phyloP scores from a whole-genome alignment of 2,888 invertebrate species.

The Campoplex capitator region DNA sequence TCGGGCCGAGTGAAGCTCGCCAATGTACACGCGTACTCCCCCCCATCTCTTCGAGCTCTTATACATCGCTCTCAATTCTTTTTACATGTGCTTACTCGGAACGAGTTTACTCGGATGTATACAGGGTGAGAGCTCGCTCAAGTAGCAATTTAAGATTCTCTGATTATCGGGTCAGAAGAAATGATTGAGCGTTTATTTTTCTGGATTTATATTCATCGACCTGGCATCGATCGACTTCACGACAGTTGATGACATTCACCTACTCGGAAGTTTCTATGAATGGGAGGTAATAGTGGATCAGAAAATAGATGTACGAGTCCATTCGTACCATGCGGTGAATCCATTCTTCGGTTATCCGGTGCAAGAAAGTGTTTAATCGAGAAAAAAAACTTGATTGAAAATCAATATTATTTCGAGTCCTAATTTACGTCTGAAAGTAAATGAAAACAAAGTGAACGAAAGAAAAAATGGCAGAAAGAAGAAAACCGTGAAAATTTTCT shows the following conservation, averaged over 20 bases:
- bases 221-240: no score
- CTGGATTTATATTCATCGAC: not conserved
- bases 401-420: no score
- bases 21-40: conserved; percentile 24
- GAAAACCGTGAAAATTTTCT: not conserved
- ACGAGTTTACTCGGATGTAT: conserved; percentile 8
- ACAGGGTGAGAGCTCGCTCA: conserved; percentile 14
- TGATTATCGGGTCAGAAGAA: not conserved
- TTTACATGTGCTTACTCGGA: conserved; percentile 16
- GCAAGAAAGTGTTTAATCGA: no score
- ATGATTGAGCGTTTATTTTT: not conserved
- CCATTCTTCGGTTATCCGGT: no score
- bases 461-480: not conserved
- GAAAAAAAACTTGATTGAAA: no score
- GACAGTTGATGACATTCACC: no score
- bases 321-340: no score
- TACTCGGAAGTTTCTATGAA: no score
- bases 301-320: no score
- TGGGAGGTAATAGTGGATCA: no score
- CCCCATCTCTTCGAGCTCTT: conserved; percentile 22
- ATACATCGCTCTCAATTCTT: conserved; percentile 50
- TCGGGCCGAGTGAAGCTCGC: conserved; percentile 16
- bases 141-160: not conserved
- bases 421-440: no score
- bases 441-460: not conserved